Evolutionary conservation across 2,797 vertebrate genomes (phyloP).

Genomic region (Anabas testudineus): DNA sequence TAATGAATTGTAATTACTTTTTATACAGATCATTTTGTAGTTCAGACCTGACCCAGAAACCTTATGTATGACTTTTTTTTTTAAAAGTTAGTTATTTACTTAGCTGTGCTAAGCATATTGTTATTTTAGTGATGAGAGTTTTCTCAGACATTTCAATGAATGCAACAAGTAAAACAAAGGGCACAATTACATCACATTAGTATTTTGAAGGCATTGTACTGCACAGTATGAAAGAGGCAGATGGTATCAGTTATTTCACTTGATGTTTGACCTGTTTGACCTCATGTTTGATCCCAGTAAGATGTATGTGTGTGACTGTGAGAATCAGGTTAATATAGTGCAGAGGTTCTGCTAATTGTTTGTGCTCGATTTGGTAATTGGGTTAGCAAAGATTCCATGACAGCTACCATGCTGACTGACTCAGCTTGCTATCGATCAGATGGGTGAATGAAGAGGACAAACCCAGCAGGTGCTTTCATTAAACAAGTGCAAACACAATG

Average conservation of each 20-base stretch:
- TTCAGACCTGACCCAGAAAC: neutral
- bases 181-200: conserved; percentile 20
- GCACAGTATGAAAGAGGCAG: conserved; percentile 20
- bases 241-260: conserved; percentile 35
- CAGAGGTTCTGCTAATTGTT: conserved; percentile 62
- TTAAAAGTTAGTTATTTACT: too few relatives aligned
- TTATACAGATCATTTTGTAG: neutral
- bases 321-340: conserved; percentile 57
- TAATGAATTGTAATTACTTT: neutral
- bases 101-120: neutral
- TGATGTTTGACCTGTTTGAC: conserved; percentile 47
- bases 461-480: conserved; percentile 67
- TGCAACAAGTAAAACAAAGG: conserved; percentile 12
- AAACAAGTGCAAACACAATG: conserved; percentile 51
- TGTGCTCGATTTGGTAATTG: conserved; percentile 62
- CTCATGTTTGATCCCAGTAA: conserved; percentile 30
- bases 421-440: conserved; percentile 65
- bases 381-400: conserved; percentile 68
- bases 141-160: neutral
- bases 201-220: conserved; percentile 26
- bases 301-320: conserved; percentile 20
- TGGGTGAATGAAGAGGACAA: conserved; percentile 57
- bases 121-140: neutral
- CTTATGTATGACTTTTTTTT: neutral
- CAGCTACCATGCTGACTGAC: conserved; percentile 55